Evolutionary conservation across 2,888 invertebrate species (phyloP), one percentile per base, ranked within the genome.

Genomic region (Vanessa cardui): DNA sequence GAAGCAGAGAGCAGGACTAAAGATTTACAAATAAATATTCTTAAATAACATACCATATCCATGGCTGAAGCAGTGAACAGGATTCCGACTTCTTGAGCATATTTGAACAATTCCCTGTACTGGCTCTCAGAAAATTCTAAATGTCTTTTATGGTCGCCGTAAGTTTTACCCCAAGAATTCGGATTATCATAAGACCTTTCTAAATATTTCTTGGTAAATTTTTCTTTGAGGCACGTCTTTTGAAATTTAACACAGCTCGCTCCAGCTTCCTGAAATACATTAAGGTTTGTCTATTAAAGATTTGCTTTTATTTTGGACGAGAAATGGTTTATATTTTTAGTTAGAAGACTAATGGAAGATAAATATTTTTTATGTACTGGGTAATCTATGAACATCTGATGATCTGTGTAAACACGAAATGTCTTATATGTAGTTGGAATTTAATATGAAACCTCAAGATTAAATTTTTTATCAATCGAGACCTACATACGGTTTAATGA

Each of bases 221-320:
- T 96, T 77, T 95, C 94, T 45, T 85, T 78, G 46, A 96, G 86
- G 82, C 95, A 94, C 1, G 96, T 96, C 86, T 97, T 97, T 93
- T 97, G 97, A 82, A 97, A 96, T 87, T 97, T 97, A 0, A 96
- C 97, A 82, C 97, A 97, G 84, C 96, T 95, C 18, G 95, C 96
- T 7, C 97, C 96, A 69, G 94, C 93, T 76, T 95, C 94, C 96
- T 96, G 84, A 62, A 91, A 91, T 18, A 12, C 1, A 39, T 39
- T 12, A 12, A 39, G 12, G 1, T 12, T 39, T 39, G 39, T 9
- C 39, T 2, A 0, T 2, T 39, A 2, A 39, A 39, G 8, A 2
- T 39, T 39, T 39, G 12, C 12, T 39, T 39, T 39, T 39, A 39
- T 39, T 39, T 39, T 12, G 12, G 12, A 39, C 39, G 12, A 39